Percentiles rank a stretch among this genome's conserved stretches.
Conservation (phyloP, 2,113 vertebrate genomes). For the Pluvialis apricaria region DNA sequence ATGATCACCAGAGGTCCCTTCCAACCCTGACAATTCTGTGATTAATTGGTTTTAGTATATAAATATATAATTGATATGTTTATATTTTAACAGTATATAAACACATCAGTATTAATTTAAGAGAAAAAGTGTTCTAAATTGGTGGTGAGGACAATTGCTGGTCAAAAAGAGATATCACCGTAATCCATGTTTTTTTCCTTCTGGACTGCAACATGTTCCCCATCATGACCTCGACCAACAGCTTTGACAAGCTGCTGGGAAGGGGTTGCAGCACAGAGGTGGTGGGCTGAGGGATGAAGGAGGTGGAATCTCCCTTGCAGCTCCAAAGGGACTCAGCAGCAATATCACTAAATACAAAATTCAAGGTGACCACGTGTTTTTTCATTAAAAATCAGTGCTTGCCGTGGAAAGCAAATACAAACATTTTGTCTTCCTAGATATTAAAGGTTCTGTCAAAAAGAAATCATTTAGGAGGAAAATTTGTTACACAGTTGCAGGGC, state of each 20-base stretch:
- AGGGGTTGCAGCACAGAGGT: background rate
- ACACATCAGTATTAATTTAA: background rate
- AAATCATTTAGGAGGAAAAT: background rate
- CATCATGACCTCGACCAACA: rapidly evolving
- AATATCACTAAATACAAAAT: background rate
- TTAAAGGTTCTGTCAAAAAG: background rate
- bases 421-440: background rate
- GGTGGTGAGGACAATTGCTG: background rate
- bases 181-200: background rate
- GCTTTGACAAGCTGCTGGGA: background rate
- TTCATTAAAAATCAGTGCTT: background rate
- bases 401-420: background rate
- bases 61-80: background rate
- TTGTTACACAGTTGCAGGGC: background rate
- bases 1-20: no score
- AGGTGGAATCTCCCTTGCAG: background rate
- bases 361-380: background rate
- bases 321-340: background rate
- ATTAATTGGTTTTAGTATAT: background rate
- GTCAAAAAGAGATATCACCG: background rate
- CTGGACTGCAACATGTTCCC: background rate
- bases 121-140: background rate
- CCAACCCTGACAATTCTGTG: no score
- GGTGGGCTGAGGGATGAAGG: background rate
- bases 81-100: background rate